Conservation (phyloP, 2,113 vertebrate species). For the Numida meleagris region DNA sequence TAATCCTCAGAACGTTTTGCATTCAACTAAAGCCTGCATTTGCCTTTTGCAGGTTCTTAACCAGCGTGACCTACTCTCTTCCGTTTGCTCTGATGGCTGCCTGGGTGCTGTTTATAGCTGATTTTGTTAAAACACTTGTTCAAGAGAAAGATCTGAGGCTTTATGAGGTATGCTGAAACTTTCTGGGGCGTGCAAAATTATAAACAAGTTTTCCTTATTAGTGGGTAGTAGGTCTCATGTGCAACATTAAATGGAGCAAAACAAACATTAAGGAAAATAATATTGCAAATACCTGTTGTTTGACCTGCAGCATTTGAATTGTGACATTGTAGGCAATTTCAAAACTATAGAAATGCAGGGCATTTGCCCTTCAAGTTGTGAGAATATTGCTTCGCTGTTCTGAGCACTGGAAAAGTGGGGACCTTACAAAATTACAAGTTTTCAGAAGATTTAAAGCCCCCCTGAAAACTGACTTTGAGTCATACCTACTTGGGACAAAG, state of each 20-base stretch:
- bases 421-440: slow-evolving; percentile 9
- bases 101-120: slow-evolving; percentile 94
- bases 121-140: slow-evolving; percentile 96
- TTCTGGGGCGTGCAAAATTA: slow-evolving; percentile 25
- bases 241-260: not conserved
- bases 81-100: slow-evolving; percentile 93
- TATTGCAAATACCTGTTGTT: not conserved
- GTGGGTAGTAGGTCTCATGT: not conserved
- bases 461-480: slow-evolving; percentile 33
- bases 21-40: slow-evolving; percentile 46
- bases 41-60: slow-evolving; percentile 87
- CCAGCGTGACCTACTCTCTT: slow-evolving; percentile 91
- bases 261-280: slow-evolving; percentile 28
- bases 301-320: slow-evolving; percentile 14
- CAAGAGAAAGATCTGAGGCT: slow-evolving; percentile 95
- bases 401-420: not conserved
- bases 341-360: not conserved
- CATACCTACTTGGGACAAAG: slow-evolving; percentile 5
- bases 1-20: not conserved
- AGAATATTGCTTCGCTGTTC: slow-evolving; percentile 16
- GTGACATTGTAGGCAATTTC: not conserved
- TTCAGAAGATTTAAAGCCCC: slow-evolving; percentile 13
- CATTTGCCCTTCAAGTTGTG: not conserved
- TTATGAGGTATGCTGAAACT: slow-evolving; percentile 86
- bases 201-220: slow-evolving; percentile 40